Evolutionary conservation across 2,888 invertebrate species (phyloP).

Genomic region (Hypselothyrea guttata): DNA sequence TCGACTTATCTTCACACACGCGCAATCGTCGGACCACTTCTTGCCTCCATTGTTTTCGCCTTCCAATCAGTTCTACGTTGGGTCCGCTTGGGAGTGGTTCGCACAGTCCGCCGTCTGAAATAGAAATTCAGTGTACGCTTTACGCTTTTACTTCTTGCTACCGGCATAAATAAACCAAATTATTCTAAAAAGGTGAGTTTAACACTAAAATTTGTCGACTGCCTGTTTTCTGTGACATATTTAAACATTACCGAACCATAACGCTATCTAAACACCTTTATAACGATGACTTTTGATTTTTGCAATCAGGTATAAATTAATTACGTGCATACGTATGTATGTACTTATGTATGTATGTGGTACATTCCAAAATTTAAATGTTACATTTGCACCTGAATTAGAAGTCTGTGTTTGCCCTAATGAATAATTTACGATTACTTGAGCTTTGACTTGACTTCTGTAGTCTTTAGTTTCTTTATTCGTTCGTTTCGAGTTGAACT

Average conservation of each 20-base stretch:
- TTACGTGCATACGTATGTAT: slow-evolving; percentile 3
- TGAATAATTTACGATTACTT: slow-evolving; percentile 47
- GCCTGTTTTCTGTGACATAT: no score
- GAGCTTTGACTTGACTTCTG: slow-evolving; percentile 43
- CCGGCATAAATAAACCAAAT: slow-evolving; percentile 43
- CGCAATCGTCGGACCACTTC: slow-evolving; percentile 45
- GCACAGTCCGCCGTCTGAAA: slow-evolving; percentile 40
- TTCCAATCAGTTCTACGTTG: slow-evolving; percentile 59
- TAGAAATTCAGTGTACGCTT: slow-evolving; percentile 26
- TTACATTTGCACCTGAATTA: slow-evolving; percentile 21
- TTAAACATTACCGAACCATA: no score
- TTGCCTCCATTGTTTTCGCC: slow-evolving; percentile 48
- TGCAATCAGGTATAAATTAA: background rate
- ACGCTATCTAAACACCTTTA: slow-evolving; percentile 15
- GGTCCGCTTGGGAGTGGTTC: slow-evolving; percentile 61
- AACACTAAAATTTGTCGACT: no score
- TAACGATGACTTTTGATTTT: slow-evolving; percentile 48
- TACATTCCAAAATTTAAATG: slow-evolving; percentile 5
- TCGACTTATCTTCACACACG: slow-evolving; percentile 45
- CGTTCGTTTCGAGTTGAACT: slow-evolving; percentile 51
- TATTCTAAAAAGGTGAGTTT: slow-evolving; percentile 56
- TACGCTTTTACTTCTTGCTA: slow-evolving; percentile 21
- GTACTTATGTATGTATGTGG: slow-evolving; percentile 3
- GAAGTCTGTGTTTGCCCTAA: slow-evolving; percentile 31
- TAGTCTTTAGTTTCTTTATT: slow-evolving; percentile 11